phyloP scores from a whole-genome alignment of 2,797 vertebrate genomes.

The Fistularia commersonii region DNA sequence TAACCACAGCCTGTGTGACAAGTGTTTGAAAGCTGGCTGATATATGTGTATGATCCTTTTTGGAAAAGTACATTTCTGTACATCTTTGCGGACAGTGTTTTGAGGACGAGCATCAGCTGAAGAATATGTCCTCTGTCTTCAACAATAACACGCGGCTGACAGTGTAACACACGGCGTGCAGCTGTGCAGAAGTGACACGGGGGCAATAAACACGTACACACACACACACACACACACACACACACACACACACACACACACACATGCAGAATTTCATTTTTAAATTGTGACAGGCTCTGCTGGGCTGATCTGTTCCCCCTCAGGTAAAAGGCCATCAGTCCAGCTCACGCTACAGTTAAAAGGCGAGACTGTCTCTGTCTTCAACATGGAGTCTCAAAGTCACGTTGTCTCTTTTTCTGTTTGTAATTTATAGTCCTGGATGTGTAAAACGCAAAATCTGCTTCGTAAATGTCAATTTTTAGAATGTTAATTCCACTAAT shows the following conservation, averaged over 20 bases:
- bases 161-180: slow-evolving; percentile 63
- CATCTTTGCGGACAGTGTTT: background rate
- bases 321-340: slow-evolving; percentile 37
- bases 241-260: too few species aligned
- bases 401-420: slow-evolving; percentile 23
- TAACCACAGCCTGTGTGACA: slow-evolving; percentile 72
- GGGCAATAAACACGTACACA: slow-evolving; percentile 8
- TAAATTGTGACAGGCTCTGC: slow-evolving; percentile 1
- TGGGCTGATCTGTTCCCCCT: slow-evolving; percentile 28
- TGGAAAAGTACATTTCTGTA: too few species aligned
- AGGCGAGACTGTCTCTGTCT: slow-evolving; percentile 14
- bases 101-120: slow-evolving; percentile 26
- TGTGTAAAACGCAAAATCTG: too few species aligned
- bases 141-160: slow-evolving; percentile 34
- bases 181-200: slow-evolving; percentile 50
- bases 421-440: background rate
- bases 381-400: slow-evolving; percentile 37
- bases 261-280: too few species aligned
- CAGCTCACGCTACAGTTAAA: slow-evolving; percentile 40
- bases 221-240: too few species aligned
- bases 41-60: slow-evolving; percentile 10
- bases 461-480: too few species aligned
- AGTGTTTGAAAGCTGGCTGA: slow-evolving; percentile 53
- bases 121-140: slow-evolving; percentile 27
- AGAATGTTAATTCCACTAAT: too few species aligned